A percentile compares a stretch with the other conserved stretches of the same genome.
Evolutionary conservation across 2,113 vertebrate species (phyloP).

Genomic region (Fulmarus glacialis): DNA sequence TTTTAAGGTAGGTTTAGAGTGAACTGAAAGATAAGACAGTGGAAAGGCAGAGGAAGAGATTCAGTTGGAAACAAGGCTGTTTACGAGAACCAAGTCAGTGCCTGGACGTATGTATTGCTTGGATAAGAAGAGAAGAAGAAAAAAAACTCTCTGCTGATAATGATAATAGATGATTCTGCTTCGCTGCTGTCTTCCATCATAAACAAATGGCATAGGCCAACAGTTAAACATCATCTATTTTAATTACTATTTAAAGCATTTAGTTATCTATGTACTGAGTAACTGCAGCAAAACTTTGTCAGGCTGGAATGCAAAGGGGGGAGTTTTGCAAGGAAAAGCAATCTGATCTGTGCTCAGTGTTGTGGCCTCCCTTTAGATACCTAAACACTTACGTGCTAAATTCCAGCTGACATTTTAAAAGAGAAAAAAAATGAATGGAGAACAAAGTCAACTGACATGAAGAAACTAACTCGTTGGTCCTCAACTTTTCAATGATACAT

Average conservation of each 20-base stretch:
- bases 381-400: background rate
- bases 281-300: constrained; percentile 40
- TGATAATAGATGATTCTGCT: constrained; percentile 37
- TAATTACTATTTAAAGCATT: constrained; percentile 49
- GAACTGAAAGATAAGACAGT: constrained; percentile 60
- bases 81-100: background rate
- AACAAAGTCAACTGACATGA: background rate
- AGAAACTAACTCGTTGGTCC: background rate
- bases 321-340: background rate
- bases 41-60: constrained; percentile 20
- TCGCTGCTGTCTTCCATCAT: constrained; percentile 8
- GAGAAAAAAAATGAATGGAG: background rate
- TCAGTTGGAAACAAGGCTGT: constrained; percentile 17
- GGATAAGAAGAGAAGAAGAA: constrained; percentile 7
- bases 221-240: constrained; percentile 46
- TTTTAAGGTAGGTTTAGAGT: constrained; percentile 58
- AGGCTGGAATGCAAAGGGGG: constrained; percentile 20
- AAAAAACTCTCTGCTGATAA: constrained; percentile 24
- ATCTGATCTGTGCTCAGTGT: background rate
- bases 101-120: background rate
- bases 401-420: constrained; percentile 16
- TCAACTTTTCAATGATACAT: background rate
- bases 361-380: constrained; percentile 13
- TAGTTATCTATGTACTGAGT: constrained; percentile 36
- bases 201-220: constrained; percentile 38